Percentiles rank a stretch among this genome's conserved stretches.
phyloP scores from a whole-genome alignment of 2,888 invertebrate species.

The Synergus umbraculus region DNA sequence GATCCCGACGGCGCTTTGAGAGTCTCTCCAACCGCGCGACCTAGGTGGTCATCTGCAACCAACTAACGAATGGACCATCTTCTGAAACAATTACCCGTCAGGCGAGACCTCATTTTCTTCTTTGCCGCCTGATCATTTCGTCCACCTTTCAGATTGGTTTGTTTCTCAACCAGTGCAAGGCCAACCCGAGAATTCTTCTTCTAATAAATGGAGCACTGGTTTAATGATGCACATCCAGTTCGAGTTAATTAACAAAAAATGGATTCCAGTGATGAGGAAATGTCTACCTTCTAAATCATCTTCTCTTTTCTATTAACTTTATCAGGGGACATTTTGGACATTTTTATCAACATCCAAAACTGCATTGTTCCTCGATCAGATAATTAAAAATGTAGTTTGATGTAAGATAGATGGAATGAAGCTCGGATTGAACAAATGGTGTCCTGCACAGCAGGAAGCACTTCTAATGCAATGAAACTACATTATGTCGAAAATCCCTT shows the following conservation, averaged over 20 bases:
- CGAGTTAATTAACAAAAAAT: neutral
- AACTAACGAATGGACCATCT: slow-evolving; percentile 52
- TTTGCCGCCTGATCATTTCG: slow-evolving; percentile 50
- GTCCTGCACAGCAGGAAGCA: neutral
- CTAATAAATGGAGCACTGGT: slow-evolving; percentile 28
- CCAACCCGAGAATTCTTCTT: slow-evolving; percentile 14
- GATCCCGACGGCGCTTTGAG: slow-evolving; percentile 61
- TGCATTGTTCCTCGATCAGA: too few species aligned
- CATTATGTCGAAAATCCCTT: slow-evolving; percentile 19
- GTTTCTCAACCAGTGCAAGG: slow-evolving; percentile 29
- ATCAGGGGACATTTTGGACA: too few species aligned
- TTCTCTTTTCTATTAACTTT: neutral
- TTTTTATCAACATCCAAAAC: too few species aligned
- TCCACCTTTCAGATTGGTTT: slow-evolving; percentile 44
- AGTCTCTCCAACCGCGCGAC: slow-evolving; percentile 65
- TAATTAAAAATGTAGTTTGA: neutral
- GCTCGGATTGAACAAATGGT: neutral
- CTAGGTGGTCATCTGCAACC: slow-evolving; percentile 68
- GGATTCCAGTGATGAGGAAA: neutral
- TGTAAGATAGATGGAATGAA: neutral
- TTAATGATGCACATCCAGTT: slow-evolving; percentile 11
- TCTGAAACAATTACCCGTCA: slow-evolving; percentile 64
- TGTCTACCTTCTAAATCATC: neutral
- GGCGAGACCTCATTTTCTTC: slow-evolving; percentile 49
- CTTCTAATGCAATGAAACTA: slow-evolving; percentile 8